Evolutionary conservation across 2,113 vertebrate species (phyloP), one percentile per base, ranked within the genome.

Genomic region (Macaca mulatta): DNA sequence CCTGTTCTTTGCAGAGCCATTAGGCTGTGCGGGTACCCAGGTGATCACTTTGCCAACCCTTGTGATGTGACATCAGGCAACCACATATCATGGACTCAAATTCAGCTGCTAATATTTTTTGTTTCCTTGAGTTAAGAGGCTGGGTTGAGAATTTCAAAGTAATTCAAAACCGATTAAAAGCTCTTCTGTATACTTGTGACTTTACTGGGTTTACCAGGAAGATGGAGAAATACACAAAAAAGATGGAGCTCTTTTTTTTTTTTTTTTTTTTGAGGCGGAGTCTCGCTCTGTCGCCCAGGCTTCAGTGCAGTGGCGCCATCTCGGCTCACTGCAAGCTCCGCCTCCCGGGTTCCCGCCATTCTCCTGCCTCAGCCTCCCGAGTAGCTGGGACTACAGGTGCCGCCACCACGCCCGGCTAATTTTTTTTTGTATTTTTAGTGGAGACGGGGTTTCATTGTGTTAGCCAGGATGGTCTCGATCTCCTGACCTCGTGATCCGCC

Each of bases 151-250:
- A 69, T 35, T 94, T 87, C 79, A 78, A 80, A 94, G 70, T 92
- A 88, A 94, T 85, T 80, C 12, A 32, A 85, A 86, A 86, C 74
- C 89, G 45, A 85, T 83, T 57, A 69, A 74, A 90, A 87, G 70
- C n/a, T 72, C 9, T 74, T 79, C 35, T 86, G 1, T 5, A 8
- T 74, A 43, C 7, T 82, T 43, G 18, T 57, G 32, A 80, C 77
- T 45, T 95, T 77, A 32, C 25, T 87, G 79, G 30, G 50, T 86
- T 93, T 94, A 30, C 8, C 75, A 92, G 32, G 43, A 88, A 93
- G 61, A 59, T 3, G 74, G n/a, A 77, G 13, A 80, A 57, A 77
- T 35, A 11, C 52, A n/a, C 27, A 48, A 69, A 83, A 85, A 69
- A 30, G 27, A 43, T 10, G 10, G 32, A 40, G 22, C n/a, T 94